These are phyloP conservation scores for Paelopatides confundens DNA, from an alignment of 53 echinoderm and acorn worm genomes.

Conservation along the genomic window DNA sequence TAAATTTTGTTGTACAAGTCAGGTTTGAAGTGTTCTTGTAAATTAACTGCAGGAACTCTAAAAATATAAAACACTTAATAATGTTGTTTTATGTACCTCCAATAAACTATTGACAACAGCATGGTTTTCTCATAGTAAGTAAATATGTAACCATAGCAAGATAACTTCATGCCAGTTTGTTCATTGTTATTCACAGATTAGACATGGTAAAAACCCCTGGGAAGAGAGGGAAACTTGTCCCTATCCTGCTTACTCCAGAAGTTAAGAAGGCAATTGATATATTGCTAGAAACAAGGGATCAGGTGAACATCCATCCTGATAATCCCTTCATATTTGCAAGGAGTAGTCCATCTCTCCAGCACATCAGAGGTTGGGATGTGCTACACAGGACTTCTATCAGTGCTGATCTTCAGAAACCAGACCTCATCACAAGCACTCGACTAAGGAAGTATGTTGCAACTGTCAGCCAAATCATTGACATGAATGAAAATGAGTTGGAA, in stretches of 20 bases:
- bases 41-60: no score
- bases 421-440: constrained; percentile 55
- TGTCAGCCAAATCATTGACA: constrained; percentile 51
- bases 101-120: no score
- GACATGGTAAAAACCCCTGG: neutral
- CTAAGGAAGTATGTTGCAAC: constrained; percentile 62
- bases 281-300: neutral
- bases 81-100: no score
- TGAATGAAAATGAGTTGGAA: constrained; percentile 53
- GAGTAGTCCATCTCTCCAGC: constrained; percentile 31
- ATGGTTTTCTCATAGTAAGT: no score
- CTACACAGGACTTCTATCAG: constrained; percentile 26
- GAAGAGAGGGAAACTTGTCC: neutral
- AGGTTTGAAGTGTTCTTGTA: no score
- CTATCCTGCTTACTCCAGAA: neutral
- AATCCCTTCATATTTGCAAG: constrained; percentile 67
- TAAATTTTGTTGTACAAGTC: no score
- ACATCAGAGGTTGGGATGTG: constrained; percentile 47
- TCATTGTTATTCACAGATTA: neutral
- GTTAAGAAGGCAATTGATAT: neutral
- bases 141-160: no score
- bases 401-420: constrained; percentile 49
- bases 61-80: no score
- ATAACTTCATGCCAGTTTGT: no score
- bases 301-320: constrained; percentile 25